Percentiles rank a stretch among this genome's conserved stretches.
phyloP scores from a whole-genome alignment of 2,113 vertebrate genomes.

The Python bivittatus region DNA sequence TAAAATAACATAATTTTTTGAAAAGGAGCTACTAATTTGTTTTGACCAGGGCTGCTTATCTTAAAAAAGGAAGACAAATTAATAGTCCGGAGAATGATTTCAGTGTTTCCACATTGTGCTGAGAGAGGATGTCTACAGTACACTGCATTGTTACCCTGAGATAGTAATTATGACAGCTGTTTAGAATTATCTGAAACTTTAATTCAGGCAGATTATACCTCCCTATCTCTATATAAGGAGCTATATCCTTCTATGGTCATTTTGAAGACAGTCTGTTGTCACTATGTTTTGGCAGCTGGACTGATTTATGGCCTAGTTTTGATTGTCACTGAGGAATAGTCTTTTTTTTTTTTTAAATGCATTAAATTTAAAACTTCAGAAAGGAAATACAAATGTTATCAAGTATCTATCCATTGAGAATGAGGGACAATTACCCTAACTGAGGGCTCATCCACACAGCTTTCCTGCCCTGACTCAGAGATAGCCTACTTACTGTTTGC shows the following conservation, averaged over 20 bases:
- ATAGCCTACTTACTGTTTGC: neutral
- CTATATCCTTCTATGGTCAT: neutral
- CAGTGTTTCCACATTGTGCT: neutral
- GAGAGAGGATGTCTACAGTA: neutral
- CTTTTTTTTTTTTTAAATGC: neutral
- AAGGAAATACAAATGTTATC: neutral
- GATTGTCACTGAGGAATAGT: neutral
- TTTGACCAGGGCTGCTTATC: neutral
- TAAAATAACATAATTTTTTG: neutral
- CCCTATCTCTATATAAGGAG: neutral
- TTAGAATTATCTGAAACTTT: constrained; percentile 21
- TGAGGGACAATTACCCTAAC: neutral
- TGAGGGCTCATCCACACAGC: neutral
- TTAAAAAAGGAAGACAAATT: neutral
- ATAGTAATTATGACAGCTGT: constrained; percentile 2
- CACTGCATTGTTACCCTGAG: neutral
- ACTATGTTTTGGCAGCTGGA: neutral
- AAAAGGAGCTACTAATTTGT: constrained; percentile 12
- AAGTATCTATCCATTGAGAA: neutral
- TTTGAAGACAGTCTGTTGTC: neutral
- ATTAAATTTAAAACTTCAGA: neutral
- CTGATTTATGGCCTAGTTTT: neutral
- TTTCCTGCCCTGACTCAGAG: neutral
- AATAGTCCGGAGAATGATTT: neutral
- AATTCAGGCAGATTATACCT: neutral